These are phyloP conservation scores for Pardosa pseudoannulata DNA, from an alignment of 2,888 invertebrate species.

Conservation along the genomic window DNA sequence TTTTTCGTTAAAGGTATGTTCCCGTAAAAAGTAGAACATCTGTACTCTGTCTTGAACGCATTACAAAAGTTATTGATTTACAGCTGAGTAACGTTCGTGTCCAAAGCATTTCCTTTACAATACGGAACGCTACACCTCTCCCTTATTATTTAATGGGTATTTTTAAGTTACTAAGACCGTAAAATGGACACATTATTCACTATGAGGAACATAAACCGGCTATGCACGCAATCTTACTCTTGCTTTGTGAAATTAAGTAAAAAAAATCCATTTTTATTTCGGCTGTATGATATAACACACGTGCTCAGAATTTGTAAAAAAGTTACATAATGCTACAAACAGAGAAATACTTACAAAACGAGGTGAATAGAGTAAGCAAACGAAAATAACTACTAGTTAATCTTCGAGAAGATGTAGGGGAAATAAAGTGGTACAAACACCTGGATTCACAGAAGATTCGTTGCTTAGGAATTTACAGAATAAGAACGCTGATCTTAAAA, in stretches of 20 bases:
- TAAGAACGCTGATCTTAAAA: not conserved
- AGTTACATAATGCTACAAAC: too few relatives aligned
- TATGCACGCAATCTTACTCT: not conserved
- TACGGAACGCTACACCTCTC: not conserved
- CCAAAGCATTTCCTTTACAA: not conserved
- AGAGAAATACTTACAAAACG: too few relatives aligned
- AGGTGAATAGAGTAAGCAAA: too few relatives aligned
- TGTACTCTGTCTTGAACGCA: not conserved
- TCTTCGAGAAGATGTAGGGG: too few relatives aligned
- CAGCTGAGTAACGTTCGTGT: not conserved
- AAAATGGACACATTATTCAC: conserved; percentile 1
- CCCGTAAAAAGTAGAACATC: not conserved
- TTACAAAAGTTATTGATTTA: not conserved
- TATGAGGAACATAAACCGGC: not conserved
- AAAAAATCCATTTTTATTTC: not conserved
- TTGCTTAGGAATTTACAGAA: not conserved
- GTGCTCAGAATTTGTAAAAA: not conserved
- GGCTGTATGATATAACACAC: not conserved
- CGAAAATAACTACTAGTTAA: too few relatives aligned
- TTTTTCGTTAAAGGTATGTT: not conserved
- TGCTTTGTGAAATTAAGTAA: not conserved
- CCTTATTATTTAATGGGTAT: conserved; percentile 1
- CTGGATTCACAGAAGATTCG: not conserved
- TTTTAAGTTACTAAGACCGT: not conserved
- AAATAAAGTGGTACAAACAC: not conserved